These are phyloP conservation scores for Lepidurus packardi DNA, from an alignment of 1,140 invertebrate genomes.

Conservation along the genomic window DNA sequence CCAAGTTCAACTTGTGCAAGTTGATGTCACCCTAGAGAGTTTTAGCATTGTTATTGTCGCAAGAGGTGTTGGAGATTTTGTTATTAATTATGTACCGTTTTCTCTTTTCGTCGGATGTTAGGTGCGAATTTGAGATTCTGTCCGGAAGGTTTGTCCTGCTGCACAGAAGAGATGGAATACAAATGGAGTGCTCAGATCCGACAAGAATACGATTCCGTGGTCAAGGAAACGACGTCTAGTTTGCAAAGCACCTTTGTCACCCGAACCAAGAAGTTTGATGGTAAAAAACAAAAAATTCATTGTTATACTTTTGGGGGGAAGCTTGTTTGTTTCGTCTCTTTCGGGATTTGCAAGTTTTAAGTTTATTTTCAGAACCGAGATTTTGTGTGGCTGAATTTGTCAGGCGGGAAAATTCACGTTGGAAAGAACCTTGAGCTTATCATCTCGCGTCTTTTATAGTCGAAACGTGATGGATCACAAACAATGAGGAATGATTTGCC, in stretches of 20 bases:
- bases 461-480: neutral
- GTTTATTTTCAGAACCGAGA: too few species aligned
- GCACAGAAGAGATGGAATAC: conserved; percentile 47
- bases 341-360: too few species aligned
- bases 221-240: conserved; percentile 41
- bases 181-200: conserved; percentile 44
- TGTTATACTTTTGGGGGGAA: neutral
- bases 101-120: conserved; percentile 37
- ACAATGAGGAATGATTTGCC: neutral
- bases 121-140: conserved; percentile 45
- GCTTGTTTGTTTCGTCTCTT: too few species aligned
- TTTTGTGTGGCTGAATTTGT: too few species aligned
- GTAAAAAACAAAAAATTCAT: conserved; percentile 41
- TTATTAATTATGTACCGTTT: conserved; percentile 31
- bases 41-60: neutral
- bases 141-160: conserved; percentile 45
- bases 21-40: neutral
- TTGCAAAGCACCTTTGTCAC: conserved; percentile 42
- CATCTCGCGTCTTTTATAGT: conserved; percentile 3
- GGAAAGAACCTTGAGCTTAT: conserved; percentile 16
- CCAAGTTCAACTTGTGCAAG: conserved; percentile 4
- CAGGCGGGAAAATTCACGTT: neutral
- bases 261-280: conserved; percentile 46
- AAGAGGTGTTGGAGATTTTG: neutral
- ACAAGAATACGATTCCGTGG: conserved; percentile 44